Percentiles rank a stretch among this genome's conserved stretches.
Conservation (phyloP, 2,797 vertebrate genomes). For the Falco concolor region DNA sequence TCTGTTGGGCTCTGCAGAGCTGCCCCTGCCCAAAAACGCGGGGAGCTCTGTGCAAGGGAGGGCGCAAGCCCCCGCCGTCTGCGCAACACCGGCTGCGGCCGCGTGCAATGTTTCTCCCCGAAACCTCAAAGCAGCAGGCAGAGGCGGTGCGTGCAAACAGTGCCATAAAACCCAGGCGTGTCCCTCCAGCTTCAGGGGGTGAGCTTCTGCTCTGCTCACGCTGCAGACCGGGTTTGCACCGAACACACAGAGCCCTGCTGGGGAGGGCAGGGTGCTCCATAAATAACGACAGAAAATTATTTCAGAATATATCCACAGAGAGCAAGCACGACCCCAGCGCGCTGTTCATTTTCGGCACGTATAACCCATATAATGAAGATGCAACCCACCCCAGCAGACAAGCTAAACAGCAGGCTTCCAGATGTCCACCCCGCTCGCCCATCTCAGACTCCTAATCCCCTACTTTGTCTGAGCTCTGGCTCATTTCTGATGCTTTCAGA, state of each 20-base stretch:
- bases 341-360: neutral
- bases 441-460: slow-evolving; percentile 66
- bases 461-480: slow-evolving; percentile 56
- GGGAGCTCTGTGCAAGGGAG: neutral
- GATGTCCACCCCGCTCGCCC: slow-evolving; percentile 40
- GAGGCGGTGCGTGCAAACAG: neutral
- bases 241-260: neutral
- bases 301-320: neutral
- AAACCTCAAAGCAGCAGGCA: neutral
- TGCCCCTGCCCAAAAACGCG: neutral
- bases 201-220: neutral
- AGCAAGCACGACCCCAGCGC: neutral
- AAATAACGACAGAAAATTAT: neutral
- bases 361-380: slow-evolving; percentile 13
- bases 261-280: neutral
- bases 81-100: fast-evolving
- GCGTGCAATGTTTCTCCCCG: fast-evolving
- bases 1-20: neutral
- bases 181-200: neutral
- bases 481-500: slow-evolving; percentile 65
- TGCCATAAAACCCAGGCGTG: fast-evolving
- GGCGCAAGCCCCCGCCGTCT: neutral
- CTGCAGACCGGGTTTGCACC: too few relatives aligned
- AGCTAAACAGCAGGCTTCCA: slow-evolving; percentile 59
- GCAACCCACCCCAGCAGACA: neutral